Conservation (phyloP, 2,113 vertebrate species). For the Zeus faber region DNA sequence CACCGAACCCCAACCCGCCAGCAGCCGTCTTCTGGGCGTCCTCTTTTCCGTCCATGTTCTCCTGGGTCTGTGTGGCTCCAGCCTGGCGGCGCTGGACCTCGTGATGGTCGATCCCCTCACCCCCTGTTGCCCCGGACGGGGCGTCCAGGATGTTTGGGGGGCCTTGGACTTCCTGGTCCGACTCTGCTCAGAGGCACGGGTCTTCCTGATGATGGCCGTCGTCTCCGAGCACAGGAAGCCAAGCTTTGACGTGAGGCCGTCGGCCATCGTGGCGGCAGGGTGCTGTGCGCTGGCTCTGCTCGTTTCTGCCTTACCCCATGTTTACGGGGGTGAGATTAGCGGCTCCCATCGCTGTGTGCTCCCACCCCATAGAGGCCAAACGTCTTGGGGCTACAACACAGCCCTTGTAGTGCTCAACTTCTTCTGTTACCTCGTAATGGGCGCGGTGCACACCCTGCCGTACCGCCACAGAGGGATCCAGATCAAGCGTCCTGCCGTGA, state of each 20-base stretch:
- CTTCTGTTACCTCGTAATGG: conserved; percentile 81
- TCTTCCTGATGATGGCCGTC: conserved; percentile 81
- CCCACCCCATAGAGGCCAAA: no score
- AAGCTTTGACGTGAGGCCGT: conserved; percentile 23
- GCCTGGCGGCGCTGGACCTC: background rate
- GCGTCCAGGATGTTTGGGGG: background rate
- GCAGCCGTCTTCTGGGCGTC: conserved; percentile 1
- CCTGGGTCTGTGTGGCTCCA: conserved; percentile 3
- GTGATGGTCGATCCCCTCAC: no score
- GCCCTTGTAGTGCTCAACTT: conserved; percentile 32
- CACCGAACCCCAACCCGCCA: background rate
- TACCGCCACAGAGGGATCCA: conserved; percentile 73
- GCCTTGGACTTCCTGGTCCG: background rate
- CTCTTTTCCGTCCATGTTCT: conserved; percentile 1
- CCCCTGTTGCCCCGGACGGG: background rate
- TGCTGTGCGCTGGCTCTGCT: conserved; percentile 1
- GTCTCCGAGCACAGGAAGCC: conserved; percentile 71
- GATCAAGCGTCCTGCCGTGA: conserved; percentile 13
- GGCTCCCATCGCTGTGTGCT: background rate
- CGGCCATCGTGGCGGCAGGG: conserved; percentile 11
- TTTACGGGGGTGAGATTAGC: background rate
- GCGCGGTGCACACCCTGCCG: conserved; percentile 59
- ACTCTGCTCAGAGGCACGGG: conserved; percentile 77
- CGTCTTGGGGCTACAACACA: background rate
- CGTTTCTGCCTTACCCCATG: background rate